Evolutionary conservation across 2,888 invertebrate genomes (phyloP).

Genomic region (Xestia rhomboidea): DNA sequence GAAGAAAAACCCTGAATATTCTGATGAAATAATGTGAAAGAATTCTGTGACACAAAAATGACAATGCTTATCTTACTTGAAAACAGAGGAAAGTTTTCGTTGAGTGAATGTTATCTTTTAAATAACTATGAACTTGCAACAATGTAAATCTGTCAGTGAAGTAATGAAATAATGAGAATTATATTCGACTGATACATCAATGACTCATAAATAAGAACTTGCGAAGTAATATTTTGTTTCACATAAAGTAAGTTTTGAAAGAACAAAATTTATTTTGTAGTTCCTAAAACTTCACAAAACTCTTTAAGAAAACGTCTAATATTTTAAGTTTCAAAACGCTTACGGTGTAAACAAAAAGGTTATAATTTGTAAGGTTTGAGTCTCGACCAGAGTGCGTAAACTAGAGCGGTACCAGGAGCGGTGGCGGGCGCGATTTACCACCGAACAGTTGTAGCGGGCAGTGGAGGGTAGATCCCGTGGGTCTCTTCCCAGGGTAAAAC

Average conservation of each 20-base stretch:
- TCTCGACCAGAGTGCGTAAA: background rate
- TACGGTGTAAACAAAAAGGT: constrained; percentile 34
- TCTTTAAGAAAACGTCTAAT: constrained; percentile 49
- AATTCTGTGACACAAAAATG: no score
- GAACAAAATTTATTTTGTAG: background rate
- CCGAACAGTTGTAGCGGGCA: background rate
- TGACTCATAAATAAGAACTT: background rate
- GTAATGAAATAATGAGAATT: background rate
- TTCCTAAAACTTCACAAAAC: background rate
- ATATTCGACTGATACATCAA: background rate
- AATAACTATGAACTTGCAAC: background rate
- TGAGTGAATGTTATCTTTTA: background rate
- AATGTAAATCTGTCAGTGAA: background rate
- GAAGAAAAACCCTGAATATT: no score
- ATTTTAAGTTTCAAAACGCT: constrained; percentile 36
- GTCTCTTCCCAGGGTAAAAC: background rate
- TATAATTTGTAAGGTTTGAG: constrained; percentile 47
- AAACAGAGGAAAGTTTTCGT: constrained; percentile 4
- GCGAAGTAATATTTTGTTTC: background rate
- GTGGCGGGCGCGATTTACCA: background rate
- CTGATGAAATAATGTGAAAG: no score
- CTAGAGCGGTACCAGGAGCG: background rate
- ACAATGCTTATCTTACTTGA: constrained; percentile 16
- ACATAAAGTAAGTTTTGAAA: background rate
- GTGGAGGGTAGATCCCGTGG: background rate